A percentile compares a stretch with the other conserved stretches of the same genome.
phyloP scores from a whole-genome alignment of 2,797 vertebrate species.

The Furcifer pardalis region DNA sequence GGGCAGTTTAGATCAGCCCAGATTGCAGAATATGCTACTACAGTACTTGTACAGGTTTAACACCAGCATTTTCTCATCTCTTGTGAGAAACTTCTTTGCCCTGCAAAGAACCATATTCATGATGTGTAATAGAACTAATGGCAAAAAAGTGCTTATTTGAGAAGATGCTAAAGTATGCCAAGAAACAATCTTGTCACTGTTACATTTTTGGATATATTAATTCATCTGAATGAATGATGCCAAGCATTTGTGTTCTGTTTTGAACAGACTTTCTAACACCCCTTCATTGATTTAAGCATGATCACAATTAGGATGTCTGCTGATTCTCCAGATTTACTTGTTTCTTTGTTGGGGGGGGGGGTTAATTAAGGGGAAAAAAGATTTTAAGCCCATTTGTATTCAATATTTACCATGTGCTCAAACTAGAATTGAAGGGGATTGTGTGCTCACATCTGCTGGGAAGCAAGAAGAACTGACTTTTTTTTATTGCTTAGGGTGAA shows the following conservation, averaged over 20 bases:
- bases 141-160: not conserved
- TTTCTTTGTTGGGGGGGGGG: too few species aligned
- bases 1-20: too few species aligned
- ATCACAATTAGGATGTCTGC: constrained; percentile 29
- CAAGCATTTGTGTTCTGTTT: constrained; percentile 43
- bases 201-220: constrained; percentile 20
- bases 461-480: constrained; percentile 36
- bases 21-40: not conserved
- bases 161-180: not conserved
- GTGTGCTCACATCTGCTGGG: constrained; percentile 36
- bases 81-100: not conserved
- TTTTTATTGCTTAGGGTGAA: constrained; percentile 40
- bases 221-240: constrained; percentile 18
- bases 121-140: not conserved
- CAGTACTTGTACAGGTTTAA: not conserved
- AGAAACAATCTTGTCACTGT: constrained; percentile 1
- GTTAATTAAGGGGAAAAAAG: constrained; percentile 21
- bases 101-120: constrained; percentile 10
- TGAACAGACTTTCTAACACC: constrained; percentile 44
- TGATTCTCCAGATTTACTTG: constrained; percentile 37
- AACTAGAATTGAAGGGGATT: constrained; percentile 25
- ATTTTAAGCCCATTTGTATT: constrained; percentile 43
- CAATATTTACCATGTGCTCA: constrained; percentile 19
- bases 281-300: constrained; percentile 17
- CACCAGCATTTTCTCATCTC: not conserved